Percentiles rank a stretch among this genome's conserved stretches.
These are phyloP conservation scores for Diorhabda elongata DNA, from an alignment of 1,140 invertebrate species.

Conservation along the genomic window DNA sequence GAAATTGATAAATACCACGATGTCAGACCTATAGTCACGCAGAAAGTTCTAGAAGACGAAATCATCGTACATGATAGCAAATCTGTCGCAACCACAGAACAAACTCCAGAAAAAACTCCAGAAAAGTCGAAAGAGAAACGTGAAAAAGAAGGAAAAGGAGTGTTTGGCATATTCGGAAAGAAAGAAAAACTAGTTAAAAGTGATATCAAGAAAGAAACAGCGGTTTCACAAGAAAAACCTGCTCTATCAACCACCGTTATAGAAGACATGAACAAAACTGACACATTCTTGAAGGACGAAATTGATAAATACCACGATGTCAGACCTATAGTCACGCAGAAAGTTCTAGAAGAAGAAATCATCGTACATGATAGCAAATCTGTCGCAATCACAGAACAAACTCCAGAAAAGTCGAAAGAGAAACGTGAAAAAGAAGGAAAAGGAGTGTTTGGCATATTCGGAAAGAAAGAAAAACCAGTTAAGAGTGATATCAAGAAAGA, in stretches of 20 bases:
- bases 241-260: slow-evolving; percentile 13
- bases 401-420: slow-evolving; percentile 2
- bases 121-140: slow-evolving; percentile 10
- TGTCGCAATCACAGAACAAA: slow-evolving; percentile 2
- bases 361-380: slow-evolving; percentile 11
- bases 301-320: slow-evolving; percentile 26
- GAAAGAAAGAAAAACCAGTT: slow-evolving; percentile 18
- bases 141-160: slow-evolving; percentile 16
- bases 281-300: slow-evolving; percentile 25
- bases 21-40: slow-evolving; percentile 14
- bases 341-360: neutral
- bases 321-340: neutral
- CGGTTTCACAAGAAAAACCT: neutral
- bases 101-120: neutral
- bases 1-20: slow-evolving; percentile 35
- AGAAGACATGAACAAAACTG: slow-evolving; percentile 17
- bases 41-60: neutral
- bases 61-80: neutral
- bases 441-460: slow-evolving; percentile 18
- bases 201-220: neutral
- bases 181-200: slow-evolving; percentile 18
- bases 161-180: slow-evolving; percentile 26
- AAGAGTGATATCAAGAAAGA: slow-evolving; percentile 1
- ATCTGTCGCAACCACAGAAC: too few species aligned
- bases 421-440: slow-evolving; percentile 1